A percentile compares a stretch with the other conserved stretches of the same genome.
Conservation (phyloP, 1,140 invertebrate species). For the Eriocheir sinensis region DNA sequence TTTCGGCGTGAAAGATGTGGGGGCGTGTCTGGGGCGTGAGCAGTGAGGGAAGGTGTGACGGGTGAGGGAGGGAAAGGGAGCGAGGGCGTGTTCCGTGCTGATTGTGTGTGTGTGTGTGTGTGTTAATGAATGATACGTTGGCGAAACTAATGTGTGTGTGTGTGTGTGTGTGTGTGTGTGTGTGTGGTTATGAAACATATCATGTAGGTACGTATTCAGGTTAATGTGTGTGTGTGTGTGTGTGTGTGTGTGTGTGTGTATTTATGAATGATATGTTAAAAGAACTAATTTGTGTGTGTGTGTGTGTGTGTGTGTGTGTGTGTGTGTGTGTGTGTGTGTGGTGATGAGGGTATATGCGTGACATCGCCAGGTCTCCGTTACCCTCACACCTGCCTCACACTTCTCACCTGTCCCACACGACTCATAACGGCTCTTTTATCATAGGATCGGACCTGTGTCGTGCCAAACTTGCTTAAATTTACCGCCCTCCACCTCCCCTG, state of each 20-base stretch:
- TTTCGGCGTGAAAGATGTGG: not conserved
- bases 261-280: not conserved
- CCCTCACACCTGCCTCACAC: not conserved
- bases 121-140: not conserved
- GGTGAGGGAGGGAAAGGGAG: not conserved
- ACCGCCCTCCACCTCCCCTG: not conserved
- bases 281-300: not conserved
- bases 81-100: not conserved
- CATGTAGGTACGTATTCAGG: too few relatives aligned
- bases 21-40: not conserved
- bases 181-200: too few relatives aligned
- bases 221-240: not conserved
- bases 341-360: not conserved
- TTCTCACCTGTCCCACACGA: not conserved
- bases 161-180: not conserved
- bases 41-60: not conserved
- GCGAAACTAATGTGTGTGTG: not conserved
- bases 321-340: not conserved
- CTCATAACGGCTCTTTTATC: not conserved
- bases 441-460: not conserved
- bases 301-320: not conserved
- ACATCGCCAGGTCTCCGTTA: not conserved
- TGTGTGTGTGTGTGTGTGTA: too few relatives aligned
- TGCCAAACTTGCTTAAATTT: slow-evolving; percentile 6
- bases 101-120: too few relatives aligned